Percentiles rank a stretch among this genome's conserved stretches.
Conservation (phyloP, 2,113 vertebrate genomes). For the Haplotaxodon microlepis region DNA sequence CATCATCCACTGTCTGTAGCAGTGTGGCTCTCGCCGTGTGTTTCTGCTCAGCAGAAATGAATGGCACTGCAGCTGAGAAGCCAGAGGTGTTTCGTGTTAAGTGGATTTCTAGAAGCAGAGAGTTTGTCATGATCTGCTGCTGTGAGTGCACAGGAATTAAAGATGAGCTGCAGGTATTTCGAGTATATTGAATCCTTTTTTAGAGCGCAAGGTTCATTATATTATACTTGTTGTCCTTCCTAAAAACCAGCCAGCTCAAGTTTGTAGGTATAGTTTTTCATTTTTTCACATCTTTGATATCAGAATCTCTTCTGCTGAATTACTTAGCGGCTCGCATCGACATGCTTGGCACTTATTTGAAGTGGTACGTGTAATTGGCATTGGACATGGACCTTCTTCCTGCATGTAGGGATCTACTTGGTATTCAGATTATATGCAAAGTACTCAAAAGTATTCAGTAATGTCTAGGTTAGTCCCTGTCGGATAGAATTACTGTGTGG, state of each 20-base stretch:
- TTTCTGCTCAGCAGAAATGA: conserved; percentile 1
- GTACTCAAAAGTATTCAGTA: neutral
- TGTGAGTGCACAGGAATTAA: neutral
- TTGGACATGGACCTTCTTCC: neutral
- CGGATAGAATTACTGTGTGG: neutral
- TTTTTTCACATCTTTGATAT: neutral
- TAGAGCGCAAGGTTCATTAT: neutral
- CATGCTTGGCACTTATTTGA: neutral
- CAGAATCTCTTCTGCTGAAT: neutral
- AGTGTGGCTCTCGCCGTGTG: neutral
- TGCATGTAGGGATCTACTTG: neutral
- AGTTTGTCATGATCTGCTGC: neutral
- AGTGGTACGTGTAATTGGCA: neutral
- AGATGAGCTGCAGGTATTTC: neutral
- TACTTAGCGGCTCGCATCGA: neutral
- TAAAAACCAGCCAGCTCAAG: neutral
- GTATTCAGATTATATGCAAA: neutral
- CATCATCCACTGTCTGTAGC: conserved; percentile 13
- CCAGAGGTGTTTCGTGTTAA: conserved; percentile 17
- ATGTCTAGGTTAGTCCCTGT: neutral
- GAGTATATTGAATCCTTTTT: neutral
- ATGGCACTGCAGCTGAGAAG: conserved; percentile 21
- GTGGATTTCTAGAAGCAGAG: neutral
- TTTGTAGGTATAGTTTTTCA: neutral
- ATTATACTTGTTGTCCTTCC: neutral